Evolutionary conservation across 2,888 invertebrate species (phyloP), one percentile per base, ranked within the genome.

Genomic region (Rutpela maculata): DNA sequence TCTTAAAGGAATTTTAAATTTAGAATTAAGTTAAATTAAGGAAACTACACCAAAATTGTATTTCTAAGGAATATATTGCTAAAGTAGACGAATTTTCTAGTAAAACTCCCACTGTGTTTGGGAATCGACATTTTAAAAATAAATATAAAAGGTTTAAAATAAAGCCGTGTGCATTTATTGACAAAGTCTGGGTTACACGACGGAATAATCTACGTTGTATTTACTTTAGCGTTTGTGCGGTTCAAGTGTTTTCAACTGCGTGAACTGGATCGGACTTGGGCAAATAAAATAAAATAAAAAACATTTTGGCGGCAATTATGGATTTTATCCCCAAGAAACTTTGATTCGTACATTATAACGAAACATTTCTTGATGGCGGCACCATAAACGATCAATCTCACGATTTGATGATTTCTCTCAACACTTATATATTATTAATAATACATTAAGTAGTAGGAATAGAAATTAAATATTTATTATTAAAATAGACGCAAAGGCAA

Each of bases 91-190:
- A 59, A 7, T 55, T 26, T 26, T n/a, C 10, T 22, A 26, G 22
- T 31, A 59, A 55, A 63, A 50, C 63, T 43, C 59, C 55, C 63
- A 63, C 55, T 72, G 35, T 72, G 50, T 63, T 72, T 31, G 63
- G 35, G 72, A 43, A 59, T 72, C 72, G 72, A 72, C 72, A 72
- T 72, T 72, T 72, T 72, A 72, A 72, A 72, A 72, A 72, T 72
- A 72, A 72, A 72, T 72, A 72, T 72, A 72, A 72, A 72, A 72
- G 72, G 62, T 72, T 72, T 63, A 72, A 72, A 72, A 72, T 72
- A 72, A 72, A 63, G 63, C 72, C 72, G 43, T 62, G 72, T 55
- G 55, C 15, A 38, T 62, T 19, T 72, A 72, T 72, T 72, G 72
- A 72, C 55, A 72, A 72, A 72, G 72, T 26, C 59, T 35, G 72